A percentile compares a stretch with the other conserved stretches of the same genome.
phyloP scores from a whole-genome alignment of 2,888 invertebrate genomes.

The Acanthosepion pharaonis region DNA sequence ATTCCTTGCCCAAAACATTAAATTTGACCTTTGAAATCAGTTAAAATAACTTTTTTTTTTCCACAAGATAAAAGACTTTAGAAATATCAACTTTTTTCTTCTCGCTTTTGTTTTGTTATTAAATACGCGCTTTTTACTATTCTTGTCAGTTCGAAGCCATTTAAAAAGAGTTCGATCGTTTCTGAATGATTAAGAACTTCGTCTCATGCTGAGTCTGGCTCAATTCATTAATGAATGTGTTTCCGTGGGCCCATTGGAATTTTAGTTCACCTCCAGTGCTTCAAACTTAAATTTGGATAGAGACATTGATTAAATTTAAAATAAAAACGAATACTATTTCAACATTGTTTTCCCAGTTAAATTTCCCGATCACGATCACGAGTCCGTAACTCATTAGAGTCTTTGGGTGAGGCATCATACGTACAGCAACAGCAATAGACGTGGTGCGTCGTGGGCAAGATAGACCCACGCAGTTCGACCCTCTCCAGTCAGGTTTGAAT shows the following conservation, averaged over 20 bases:
- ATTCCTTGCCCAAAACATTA: background rate
- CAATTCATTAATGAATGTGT: background rate
- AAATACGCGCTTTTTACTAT: background rate
- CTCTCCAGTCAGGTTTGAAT: too few species aligned
- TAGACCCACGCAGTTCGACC: too few species aligned
- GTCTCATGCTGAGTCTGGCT: background rate
- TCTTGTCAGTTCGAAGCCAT: background rate
- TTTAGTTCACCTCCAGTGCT: background rate
- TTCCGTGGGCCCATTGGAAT: background rate
- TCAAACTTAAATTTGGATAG: background rate
- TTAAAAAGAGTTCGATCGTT: background rate
- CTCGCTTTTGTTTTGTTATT: background rate
- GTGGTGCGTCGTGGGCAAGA: too few species aligned
- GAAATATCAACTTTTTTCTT: background rate
- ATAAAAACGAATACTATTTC: too few species aligned
- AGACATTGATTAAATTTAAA: too few species aligned
- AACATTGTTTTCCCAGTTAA: too few species aligned
- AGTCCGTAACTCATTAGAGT: too few species aligned
- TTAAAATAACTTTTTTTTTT: background rate
- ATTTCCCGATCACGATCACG: too few species aligned
- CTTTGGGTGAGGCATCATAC: too few species aligned
- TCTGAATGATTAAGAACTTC: background rate
- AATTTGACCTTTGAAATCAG: constrained; percentile 15
- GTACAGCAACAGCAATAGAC: too few species aligned
- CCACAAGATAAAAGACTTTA: background rate